Evolutionary conservation across 2,797 vertebrate species (phyloP).

Genomic region (Cottoperca gobio): DNA sequence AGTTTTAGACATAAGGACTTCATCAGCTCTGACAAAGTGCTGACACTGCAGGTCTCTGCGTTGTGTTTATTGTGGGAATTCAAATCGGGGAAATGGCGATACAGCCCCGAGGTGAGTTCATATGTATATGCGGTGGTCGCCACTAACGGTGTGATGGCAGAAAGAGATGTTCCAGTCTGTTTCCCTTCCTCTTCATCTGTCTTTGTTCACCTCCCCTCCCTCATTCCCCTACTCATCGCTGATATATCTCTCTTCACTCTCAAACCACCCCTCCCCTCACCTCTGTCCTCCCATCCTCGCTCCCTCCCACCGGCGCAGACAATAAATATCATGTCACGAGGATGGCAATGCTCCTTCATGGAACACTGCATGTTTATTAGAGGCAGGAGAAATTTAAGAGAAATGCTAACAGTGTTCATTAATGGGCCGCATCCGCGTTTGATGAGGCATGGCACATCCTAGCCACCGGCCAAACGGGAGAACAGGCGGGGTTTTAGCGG

Average conservation of each 20-base stretch:
- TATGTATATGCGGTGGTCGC: slow-evolving; percentile 16
- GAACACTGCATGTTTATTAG: slow-evolving; percentile 99
- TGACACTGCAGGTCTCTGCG: slow-evolving; percentile 21
- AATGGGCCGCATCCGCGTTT: slow-evolving; percentile 99
- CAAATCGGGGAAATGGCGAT: neutral
- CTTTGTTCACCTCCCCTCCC: slow-evolving; percentile 61
- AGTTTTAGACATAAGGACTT: neutral
- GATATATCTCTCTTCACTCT: slow-evolving; percentile 73
- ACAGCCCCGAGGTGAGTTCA: slow-evolving; percentile 26
- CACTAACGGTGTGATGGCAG: slow-evolving; percentile 24
- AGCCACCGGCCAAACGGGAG: slow-evolving; percentile 74
- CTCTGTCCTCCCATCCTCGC: slow-evolving; percentile 80
- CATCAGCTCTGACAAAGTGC: slow-evolving; percentile 9
- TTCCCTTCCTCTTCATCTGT: slow-evolving; percentile 61
- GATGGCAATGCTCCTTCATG: slow-evolving; percentile 99
- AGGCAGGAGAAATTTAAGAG: slow-evolving; percentile 97
- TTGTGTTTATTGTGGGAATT: slow-evolving; percentile 41
- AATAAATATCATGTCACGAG: slow-evolving; percentile 99
- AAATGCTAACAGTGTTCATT: slow-evolving; percentile 99
- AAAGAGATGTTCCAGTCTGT: slow-evolving; percentile 65
- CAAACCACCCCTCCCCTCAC: slow-evolving; percentile 59
- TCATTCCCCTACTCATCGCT: slow-evolving; percentile 52
- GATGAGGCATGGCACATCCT: slow-evolving; percentile 96
- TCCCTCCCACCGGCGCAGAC: slow-evolving; percentile 89
- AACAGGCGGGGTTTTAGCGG: slow-evolving; percentile 45